These are phyloP conservation scores for Phodopus roborovskii DNA, from an alignment of 2,113 vertebrate species.

Conservation along the genomic window DNA sequence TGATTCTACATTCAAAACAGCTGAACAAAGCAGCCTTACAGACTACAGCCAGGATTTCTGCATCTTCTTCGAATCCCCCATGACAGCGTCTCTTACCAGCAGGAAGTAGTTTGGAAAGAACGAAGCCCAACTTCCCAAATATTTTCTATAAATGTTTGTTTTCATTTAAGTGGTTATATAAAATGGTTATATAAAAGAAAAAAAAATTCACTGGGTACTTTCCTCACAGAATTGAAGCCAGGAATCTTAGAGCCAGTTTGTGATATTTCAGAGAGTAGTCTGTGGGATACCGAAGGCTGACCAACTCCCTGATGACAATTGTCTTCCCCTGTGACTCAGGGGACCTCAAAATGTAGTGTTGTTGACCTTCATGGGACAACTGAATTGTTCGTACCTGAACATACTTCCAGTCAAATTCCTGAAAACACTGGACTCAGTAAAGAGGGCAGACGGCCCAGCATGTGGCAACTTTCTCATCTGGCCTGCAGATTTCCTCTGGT, in stretches of 20 bases:
- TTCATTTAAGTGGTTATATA: no score
- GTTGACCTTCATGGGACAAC: not conserved
- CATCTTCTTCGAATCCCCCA: no score
- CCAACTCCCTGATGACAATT: not conserved
- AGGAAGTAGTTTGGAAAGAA: no score
- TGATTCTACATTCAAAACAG: no score
- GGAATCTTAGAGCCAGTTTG: not conserved
- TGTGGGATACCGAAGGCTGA: not conserved
- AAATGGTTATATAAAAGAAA: no score
- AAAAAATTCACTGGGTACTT: not conserved
- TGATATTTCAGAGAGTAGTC: not conserved
- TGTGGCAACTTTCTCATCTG: no score
- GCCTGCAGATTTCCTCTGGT: no score
- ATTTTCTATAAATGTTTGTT: no score
- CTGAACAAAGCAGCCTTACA: no score
- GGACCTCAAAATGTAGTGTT: rapidly evolving
- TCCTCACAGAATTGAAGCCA: not conserved
- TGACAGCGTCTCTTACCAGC: no score
- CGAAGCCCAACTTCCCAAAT: no score
- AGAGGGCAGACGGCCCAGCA: not conserved
- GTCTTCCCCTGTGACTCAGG: not conserved
- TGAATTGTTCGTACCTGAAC: not conserved
- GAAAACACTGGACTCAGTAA: not conserved
- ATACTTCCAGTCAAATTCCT: not conserved
- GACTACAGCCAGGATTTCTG: no score